These are phyloP conservation scores for Spondyliosoma cantharus DNA, from an alignment of 2,797 vertebrate genomes.

Conservation along the genomic window DNA sequence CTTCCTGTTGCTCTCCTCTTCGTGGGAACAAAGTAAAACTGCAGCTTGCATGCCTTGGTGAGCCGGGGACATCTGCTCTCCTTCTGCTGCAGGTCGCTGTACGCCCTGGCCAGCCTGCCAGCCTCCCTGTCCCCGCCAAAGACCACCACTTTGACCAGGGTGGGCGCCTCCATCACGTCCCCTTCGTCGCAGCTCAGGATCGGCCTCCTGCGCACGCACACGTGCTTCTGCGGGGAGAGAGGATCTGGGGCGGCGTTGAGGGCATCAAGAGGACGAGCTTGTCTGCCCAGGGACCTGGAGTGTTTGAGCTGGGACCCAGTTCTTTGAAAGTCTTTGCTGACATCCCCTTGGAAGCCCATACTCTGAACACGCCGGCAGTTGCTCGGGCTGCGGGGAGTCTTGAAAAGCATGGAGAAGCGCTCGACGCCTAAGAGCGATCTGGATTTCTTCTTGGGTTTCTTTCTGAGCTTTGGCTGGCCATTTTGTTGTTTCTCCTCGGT, in stretches of 20 bases:
- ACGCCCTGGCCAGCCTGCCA: slow-evolving; percentile 93
- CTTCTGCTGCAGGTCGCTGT: slow-evolving; percentile 89
- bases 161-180: slow-evolving; percentile 53
- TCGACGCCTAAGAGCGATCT: slow-evolving; percentile 80
- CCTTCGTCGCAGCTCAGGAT: slow-evolving; percentile 90
- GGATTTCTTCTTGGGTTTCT: slow-evolving; percentile 81
- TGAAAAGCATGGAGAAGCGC: slow-evolving; percentile 86
- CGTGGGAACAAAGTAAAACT: slow-evolving; percentile 92
- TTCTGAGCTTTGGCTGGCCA: slow-evolving; percentile 55
- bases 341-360: slow-evolving; percentile 77
- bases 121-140: slow-evolving; percentile 94
- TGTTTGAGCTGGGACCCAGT: slow-evolving; percentile 77
- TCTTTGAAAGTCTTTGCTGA: slow-evolving; percentile 52
- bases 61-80: slow-evolving; percentile 88
- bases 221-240: slow-evolving; percentile 61
- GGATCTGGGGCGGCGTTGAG: slow-evolving; percentile 13
- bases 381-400: slow-evolving; percentile 80
- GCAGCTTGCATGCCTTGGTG: slow-evolving; percentile 90
- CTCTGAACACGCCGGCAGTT: slow-evolving; percentile 86
- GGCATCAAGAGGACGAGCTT: slow-evolving; percentile 53
- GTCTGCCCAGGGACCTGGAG: slow-evolving; percentile 82
- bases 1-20: slow-evolving; percentile 76
- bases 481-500: slow-evolving; percentile 83
- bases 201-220: slow-evolving; percentile 86
- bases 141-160: slow-evolving; percentile 89